Evolutionary conservation across 2,113 vertebrate genomes (phyloP).

Genomic region (Micromys minutus): DNA sequence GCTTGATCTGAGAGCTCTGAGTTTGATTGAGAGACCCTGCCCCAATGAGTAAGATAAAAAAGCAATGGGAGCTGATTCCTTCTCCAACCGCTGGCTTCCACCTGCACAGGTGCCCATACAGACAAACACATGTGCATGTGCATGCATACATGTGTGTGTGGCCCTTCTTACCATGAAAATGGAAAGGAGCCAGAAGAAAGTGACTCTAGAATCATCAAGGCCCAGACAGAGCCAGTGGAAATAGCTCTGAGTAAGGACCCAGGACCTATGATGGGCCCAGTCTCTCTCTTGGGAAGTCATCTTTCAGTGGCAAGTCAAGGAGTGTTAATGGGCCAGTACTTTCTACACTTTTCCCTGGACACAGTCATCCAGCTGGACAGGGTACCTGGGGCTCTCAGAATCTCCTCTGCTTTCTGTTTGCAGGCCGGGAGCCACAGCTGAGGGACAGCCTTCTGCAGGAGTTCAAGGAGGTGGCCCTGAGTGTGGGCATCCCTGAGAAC

Average conservation of each 20-base stretch:
- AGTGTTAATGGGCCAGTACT: fast-evolving
- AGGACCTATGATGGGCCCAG: background rate
- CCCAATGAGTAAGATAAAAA: background rate
- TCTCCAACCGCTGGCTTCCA: too few species aligned
- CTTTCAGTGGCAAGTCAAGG: background rate
- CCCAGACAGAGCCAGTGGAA: background rate
- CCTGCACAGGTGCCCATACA: background rate
- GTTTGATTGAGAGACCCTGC: background rate
- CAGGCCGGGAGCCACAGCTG: conserved; percentile 89
- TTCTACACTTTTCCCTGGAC: background rate
- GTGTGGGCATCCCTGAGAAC: conserved; percentile 86
- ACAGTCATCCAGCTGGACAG: background rate
- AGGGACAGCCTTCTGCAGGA: conserved; percentile 86
- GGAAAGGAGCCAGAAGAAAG: too few species aligned
- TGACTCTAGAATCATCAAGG: background rate
- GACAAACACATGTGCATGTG: background rate
- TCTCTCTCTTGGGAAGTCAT: background rate
- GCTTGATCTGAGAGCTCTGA: background rate
- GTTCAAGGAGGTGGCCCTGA: conserved; percentile 88
- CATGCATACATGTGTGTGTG: background rate
- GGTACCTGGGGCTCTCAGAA: fast-evolving
- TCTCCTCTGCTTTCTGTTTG: background rate
- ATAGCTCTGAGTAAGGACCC: background rate
- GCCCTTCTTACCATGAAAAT: background rate
- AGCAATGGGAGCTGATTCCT: background rate